Conservation (phyloP, 2,888 invertebrate genomes). For the Fragum sueziense region DNA sequence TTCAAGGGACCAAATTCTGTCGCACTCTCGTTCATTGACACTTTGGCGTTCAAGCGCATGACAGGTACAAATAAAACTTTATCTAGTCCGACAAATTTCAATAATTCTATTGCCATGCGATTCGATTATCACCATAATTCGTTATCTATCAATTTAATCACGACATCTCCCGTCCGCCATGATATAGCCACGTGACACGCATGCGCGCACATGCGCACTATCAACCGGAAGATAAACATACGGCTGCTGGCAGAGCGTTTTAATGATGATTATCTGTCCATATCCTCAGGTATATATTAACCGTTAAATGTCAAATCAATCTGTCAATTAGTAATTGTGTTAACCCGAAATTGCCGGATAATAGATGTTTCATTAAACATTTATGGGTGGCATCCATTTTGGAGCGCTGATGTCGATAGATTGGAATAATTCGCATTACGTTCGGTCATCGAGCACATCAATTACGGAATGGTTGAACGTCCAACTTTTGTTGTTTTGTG, state of each 20-base stretch:
- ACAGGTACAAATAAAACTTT: slow-evolving; percentile 8
- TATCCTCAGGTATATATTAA: slow-evolving; percentile 15
- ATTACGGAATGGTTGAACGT: background rate
- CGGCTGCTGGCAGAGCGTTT: slow-evolving; percentile 1
- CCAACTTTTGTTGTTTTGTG: too few species aligned
- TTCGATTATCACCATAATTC: slow-evolving; percentile 19
- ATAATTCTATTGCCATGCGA: slow-evolving; percentile 11
- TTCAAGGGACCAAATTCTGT: too few species aligned
- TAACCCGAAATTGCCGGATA: slow-evolving; percentile 14
- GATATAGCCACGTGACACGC: background rate
- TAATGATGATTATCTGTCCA: slow-evolving; percentile 7
- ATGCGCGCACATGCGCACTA: slow-evolving; percentile 20
- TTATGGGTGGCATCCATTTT: slow-evolving; percentile 6
- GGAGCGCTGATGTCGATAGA: background rate
- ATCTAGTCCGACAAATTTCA: background rate
- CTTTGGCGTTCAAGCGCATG: too few species aligned
- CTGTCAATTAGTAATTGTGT: slow-evolving; percentile 24
- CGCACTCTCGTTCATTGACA: too few species aligned
- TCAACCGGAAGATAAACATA: background rate
- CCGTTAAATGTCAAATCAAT: slow-evolving; percentile 24
- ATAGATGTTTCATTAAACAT: slow-evolving; percentile 18
- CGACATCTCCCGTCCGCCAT: slow-evolving; percentile 6
- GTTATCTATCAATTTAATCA: slow-evolving; percentile 16
- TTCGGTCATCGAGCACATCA: background rate
- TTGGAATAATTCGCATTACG: background rate